Base-by-base conservation (phyloP, 2,113 vertebrate species). In the Heteronetta atricapilla region DNA sequence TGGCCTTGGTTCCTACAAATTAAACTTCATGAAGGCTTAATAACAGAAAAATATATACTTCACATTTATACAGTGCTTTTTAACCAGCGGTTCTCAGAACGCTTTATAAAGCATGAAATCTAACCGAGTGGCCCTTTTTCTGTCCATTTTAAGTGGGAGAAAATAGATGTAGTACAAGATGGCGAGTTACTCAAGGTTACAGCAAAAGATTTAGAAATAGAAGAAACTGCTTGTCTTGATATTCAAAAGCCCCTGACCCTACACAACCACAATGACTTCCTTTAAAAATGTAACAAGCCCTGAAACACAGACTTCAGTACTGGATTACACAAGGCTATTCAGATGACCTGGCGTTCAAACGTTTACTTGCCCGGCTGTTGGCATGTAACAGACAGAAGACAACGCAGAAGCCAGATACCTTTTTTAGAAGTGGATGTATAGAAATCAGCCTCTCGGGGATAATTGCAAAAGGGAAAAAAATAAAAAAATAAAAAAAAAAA, bases 81-180 rank as follows among this genome's bases (percentile, higher is more conserved):
- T 70, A 85, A 96, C 77, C 82, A 86, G 82, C 56, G 31, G 38
- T 68, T 90, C 60, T 81, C 79, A 53, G 86, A 95, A 81, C 1
- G 44, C 73, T 88, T 77, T 67, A 82, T 46, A 48, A 70, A 94
- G 79, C 68, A 88, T 31, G 68, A 94, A 81, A 94, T 70, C 88
- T 72, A 72, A 91, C 62, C 8, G 6, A 83, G 42, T 3, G 46
- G 40, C 22, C 80, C 48, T 26, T 88, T 94, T 72, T 2, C 86
- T 72, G 55, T 17, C 25, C 34, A 19, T 60, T 88, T 70, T 74
- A 55, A 69, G 44, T 0, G 23, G 20, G 26, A 46, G 44, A 36
- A 8, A 55, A 86, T 5, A 50, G 60, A 81, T 31, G 10, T n/a
- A 80, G 48, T 74, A 48, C 15, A 56, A 88, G 58, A 38, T 16